Conservation (phyloP, 2,888 invertebrate species). For the Cephus sareptanus region DNA sequence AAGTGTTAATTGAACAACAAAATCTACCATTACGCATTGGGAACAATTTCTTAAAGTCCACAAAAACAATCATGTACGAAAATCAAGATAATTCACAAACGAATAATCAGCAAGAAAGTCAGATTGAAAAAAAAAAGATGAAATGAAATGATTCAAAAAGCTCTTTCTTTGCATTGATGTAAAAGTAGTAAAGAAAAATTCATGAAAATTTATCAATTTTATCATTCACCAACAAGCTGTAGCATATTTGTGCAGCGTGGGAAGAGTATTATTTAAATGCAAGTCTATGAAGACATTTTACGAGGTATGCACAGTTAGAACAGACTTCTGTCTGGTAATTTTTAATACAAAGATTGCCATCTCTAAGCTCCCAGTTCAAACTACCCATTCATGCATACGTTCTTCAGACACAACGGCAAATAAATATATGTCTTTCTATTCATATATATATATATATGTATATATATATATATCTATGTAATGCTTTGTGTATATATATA, state of each 20-base stretch:
- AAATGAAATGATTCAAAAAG: not conserved
- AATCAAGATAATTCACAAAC: not conserved
- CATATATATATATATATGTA: constrained; percentile 15
- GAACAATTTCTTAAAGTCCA: not conserved
- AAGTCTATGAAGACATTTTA: not conserved
- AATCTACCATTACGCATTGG: not conserved
- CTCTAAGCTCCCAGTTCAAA: constrained; percentile 31
- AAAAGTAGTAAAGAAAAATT: not conserved
- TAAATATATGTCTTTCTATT: constrained; percentile 44
- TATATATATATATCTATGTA: constrained; percentile 17
- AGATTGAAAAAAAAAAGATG: not conserved
- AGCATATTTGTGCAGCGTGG: not conserved
- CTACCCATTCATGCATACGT: constrained; percentile 29
- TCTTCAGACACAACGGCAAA: constrained; percentile 45
- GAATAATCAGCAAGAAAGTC: not conserved
- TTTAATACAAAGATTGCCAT: constrained; percentile 23
- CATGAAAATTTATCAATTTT: not conserved
- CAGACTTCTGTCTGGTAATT: not conserved
- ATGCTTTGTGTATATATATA: constrained; percentile 13
- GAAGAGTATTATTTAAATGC: not conserved
- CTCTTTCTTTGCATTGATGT: not conserved
- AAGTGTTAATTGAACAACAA: not conserved
- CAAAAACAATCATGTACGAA: not conserved
- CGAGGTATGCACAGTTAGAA: not conserved
- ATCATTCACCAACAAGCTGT: not conserved